phyloP scores from a whole-genome alignment of 2,797 vertebrate species.

The Danio kyathit region DNA sequence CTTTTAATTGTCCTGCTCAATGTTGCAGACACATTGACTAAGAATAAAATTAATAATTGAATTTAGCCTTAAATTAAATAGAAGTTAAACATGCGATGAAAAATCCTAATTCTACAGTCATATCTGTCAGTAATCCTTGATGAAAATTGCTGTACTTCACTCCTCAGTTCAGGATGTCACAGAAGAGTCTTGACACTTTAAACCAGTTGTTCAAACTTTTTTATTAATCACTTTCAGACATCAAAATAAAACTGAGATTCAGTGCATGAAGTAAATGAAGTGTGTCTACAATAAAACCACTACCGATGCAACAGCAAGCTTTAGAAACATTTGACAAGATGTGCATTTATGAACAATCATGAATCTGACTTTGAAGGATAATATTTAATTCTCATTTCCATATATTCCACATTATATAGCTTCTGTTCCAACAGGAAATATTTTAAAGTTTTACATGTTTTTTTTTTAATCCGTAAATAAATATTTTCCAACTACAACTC shows the following conservation, averaged over 20 bases:
- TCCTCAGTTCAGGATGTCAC: background rate
- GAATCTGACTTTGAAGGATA: background rate
- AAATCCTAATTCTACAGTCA: background rate
- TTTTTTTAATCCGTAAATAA: slow-evolving; percentile 9
- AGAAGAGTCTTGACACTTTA: background rate
- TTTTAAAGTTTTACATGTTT: background rate
- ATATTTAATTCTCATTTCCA: slow-evolving; percentile 18
- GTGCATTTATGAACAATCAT: background rate
- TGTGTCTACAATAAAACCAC: background rate
- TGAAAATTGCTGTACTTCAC: background rate
- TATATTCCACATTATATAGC: background rate
- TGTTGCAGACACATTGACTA: too few species aligned
- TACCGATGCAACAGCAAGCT: background rate
- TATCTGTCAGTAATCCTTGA: background rate
- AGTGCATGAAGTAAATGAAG: background rate
- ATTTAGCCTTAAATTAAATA: too few species aligned
- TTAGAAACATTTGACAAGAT: background rate
- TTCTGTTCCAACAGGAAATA: background rate
- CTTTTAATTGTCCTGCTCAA: too few species aligned
- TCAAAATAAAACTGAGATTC: slow-evolving; percentile 10
- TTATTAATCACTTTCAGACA: slow-evolving; percentile 27
- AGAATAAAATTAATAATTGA: too few species aligned
- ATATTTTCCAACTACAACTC: background rate
- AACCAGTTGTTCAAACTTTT: slow-evolving; percentile 2
- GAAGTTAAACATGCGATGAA: background rate